Percentiles rank a stretch among this genome's conserved stretches.
Conservation (phyloP, 1,140 invertebrate genomes). For the Bombus difficillimus region DNA sequence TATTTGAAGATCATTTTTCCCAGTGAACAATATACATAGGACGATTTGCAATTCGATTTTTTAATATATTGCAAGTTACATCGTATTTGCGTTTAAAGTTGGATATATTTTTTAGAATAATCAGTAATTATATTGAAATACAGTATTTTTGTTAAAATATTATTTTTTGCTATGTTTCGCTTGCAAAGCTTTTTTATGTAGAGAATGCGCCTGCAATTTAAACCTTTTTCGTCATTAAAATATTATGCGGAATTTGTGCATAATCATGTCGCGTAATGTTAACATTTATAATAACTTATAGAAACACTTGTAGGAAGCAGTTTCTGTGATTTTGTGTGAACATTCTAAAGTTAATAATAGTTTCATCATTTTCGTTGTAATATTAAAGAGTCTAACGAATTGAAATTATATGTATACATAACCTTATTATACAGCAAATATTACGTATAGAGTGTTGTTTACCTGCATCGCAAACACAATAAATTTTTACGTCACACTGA, state of each 20-base stretch:
- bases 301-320: not conserved
- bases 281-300: not conserved
- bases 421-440: not conserved
- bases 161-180: not conserved
- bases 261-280: not conserved
- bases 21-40: not conserved
- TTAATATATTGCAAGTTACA: not conserved
- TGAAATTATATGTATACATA: not conserved
- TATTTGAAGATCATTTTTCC: not conserved
- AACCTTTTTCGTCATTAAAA: not conserved
- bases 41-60: not conserved
- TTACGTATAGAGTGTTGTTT: not conserved
- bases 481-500: not conserved
- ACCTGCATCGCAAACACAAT: not conserved
- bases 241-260: not conserved
- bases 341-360: not conserved
- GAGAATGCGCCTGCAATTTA: not conserved
- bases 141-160: not conserved
- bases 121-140: not conserved
- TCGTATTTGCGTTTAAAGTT: not conserved
- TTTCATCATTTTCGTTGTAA: not conserved
- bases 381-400: not conserved
- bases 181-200: not conserved
- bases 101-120: not conserved
- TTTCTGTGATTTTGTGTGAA: not conserved